A percentile compares a stretch with the other conserved stretches of the same genome.
phyloP scores from a whole-genome alignment of 2,888 invertebrate genomes.

The Drosophila mercatorum region DNA sequence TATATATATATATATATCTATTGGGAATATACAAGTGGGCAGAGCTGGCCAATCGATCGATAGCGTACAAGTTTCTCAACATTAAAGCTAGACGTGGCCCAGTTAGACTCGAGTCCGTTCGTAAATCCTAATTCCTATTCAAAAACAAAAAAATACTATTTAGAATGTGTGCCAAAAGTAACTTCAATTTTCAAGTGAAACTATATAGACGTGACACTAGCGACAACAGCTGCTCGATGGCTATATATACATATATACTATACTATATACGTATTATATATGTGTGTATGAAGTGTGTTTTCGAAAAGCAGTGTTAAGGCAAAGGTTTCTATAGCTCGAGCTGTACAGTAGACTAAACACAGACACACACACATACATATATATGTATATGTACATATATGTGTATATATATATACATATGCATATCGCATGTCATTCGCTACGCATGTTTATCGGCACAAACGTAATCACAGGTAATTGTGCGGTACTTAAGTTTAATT shows the following conservation, averaged over 20 bases:
- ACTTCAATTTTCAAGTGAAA: slow-evolving; percentile 19
- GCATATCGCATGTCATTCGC: slow-evolving; percentile 5
- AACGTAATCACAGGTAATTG: slow-evolving; percentile 36
- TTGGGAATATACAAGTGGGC: slow-evolving; percentile 27
- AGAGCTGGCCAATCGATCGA: slow-evolving; percentile 49
- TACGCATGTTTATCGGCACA: slow-evolving; percentile 29
- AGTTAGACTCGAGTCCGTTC: neutral
- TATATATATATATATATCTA: neutral
- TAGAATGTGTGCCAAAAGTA: slow-evolving; percentile 25
- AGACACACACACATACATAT: neutral
- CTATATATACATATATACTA: too few relatives aligned
- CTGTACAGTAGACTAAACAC: neutral
- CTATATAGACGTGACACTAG: neutral
- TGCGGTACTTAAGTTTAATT: slow-evolving; percentile 32
- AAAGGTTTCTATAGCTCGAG: too few relatives aligned
- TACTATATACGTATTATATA: neutral
- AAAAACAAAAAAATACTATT: neutral
- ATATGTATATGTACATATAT: neutral
- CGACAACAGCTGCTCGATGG: neutral
- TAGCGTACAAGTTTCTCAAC: slow-evolving; percentile 30
- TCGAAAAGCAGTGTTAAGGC: too few relatives aligned
- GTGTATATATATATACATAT: neutral
- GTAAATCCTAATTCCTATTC: neutral
- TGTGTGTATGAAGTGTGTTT: too few relatives aligned
- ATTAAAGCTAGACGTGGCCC: neutral